Percentiles rank a stretch among this genome's conserved stretches.
These are phyloP conservation scores for Agrotis puta DNA, from an alignment of 2,888 invertebrate species.

Conservation along the genomic window DNA sequence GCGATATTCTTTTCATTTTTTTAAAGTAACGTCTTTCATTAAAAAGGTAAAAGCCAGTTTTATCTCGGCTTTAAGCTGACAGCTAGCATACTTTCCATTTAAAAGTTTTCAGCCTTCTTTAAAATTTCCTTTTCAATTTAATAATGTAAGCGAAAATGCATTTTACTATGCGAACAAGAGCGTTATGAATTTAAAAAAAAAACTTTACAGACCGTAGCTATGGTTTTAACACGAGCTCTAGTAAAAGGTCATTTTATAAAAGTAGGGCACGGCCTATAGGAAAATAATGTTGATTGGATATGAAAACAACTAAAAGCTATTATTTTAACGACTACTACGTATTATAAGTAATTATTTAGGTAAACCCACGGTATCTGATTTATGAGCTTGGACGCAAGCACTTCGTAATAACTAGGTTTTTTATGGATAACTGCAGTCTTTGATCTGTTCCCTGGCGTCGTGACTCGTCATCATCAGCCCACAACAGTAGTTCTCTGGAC, in stretches of 20 bases:
- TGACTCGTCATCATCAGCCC: no score
- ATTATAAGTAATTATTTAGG: neutral
- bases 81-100: conserved; percentile 40
- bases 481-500: no score
- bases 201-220: neutral
- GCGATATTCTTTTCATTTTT: conserved; percentile 2
- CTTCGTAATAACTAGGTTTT: no score
- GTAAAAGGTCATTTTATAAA: conserved; percentile 23
- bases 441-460: no score
- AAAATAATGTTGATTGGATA: conserved; percentile 10
- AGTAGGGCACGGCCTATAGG: conserved; percentile 12
- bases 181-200: conserved; percentile 18
- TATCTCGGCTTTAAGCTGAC: conserved; percentile 38
- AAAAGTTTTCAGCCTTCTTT: conserved; percentile 50
- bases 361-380: neutral
- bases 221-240: neutral
- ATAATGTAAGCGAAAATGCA: conserved; percentile 50
- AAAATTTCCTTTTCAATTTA: conserved; percentile 54
- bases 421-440: no score
- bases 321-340: neutral
- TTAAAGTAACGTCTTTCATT: conserved; percentile 4
- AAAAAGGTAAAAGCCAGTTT: conserved; percentile 17
- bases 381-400: no score
- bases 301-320: conserved; percentile 2
- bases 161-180: conserved; percentile 37